Evolutionary conservation across 2,888 invertebrate genomes (phyloP).

Genomic region (Sinopyrophorus schimmeli): DNA sequence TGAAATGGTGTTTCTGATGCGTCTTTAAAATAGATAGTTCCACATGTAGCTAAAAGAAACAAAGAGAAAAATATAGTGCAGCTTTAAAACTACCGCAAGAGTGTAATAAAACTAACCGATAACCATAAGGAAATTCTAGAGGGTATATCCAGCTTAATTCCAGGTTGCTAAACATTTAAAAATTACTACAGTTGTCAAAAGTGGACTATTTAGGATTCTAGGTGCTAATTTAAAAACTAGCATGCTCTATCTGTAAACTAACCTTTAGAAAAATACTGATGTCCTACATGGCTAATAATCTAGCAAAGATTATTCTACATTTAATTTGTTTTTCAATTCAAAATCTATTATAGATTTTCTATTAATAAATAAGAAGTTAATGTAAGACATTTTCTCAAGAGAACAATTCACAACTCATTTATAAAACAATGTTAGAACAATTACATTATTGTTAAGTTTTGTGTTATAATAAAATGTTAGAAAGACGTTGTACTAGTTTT

Average conservation of each 20-base stretch:
- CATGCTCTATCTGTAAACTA: conserved; percentile 24
- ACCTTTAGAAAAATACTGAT: conserved; percentile 21
- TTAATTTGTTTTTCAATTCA: too few species aligned
- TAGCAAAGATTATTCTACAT: conserved; percentile 17
- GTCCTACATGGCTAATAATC: conserved; percentile 17
- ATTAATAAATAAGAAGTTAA: not conserved
- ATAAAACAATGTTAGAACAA: too few species aligned
- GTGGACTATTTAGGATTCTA: not conserved
- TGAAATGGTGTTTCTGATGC: too few species aligned
- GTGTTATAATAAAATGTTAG: too few species aligned
- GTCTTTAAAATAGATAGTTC: too few species aligned
- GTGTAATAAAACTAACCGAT: conserved; percentile 19
- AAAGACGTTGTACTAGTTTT: too few species aligned
- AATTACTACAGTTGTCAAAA: conserved; percentile 5
- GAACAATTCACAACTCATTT: too few species aligned
- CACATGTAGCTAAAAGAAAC: not conserved
- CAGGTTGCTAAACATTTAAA: conserved; percentile 22
- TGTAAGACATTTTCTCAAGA: too few species aligned
- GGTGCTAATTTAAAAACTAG: conserved; percentile 9
- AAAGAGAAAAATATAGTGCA: conserved; percentile 1
- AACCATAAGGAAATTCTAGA: conserved; percentile 26
- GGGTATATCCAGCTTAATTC: conserved; percentile 21
- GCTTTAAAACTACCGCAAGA: not conserved
- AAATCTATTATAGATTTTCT: conserved; percentile 2
- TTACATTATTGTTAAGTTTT: too few species aligned